A percentile compares a stretch with the other conserved stretches of the same genome.
Evolutionary conservation across 2,113 vertebrate species (phyloP).

Genomic region (Pyxicephalus adspersus): DNA sequence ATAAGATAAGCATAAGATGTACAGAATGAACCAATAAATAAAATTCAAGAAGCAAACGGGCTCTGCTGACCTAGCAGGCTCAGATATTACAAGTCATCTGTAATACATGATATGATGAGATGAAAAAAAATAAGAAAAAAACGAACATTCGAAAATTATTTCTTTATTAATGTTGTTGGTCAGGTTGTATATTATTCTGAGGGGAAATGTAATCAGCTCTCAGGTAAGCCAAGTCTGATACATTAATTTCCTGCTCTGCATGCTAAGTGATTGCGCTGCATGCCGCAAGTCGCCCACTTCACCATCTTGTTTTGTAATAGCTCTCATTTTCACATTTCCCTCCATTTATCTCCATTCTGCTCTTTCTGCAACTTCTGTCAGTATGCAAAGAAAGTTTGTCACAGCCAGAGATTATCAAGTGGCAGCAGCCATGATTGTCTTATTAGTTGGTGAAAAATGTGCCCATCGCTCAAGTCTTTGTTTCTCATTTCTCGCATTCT

Average conservation of each 20-base stretch:
- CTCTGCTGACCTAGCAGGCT: conserved; percentile 28
- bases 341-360: conserved; percentile 23
- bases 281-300: conserved; percentile 16
- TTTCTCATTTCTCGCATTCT: not conserved
- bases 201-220: conserved; percentile 42
- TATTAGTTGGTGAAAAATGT: not conserved
- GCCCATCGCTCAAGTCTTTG: not conserved
- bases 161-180: conserved; percentile 48
- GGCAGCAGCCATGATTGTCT: conserved; percentile 20
- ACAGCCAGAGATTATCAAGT: conserved; percentile 21
- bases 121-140: conserved; percentile 24
- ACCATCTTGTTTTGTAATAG: conserved; percentile 1
- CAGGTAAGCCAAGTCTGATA: conserved; percentile 24
- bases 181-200: conserved; percentile 35
- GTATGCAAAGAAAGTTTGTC: conserved; percentile 21
- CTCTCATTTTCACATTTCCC: not conserved
- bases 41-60: not conserved
- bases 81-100: conserved; percentile 29
- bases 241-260: conserved; percentile 45
- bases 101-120: conserved; percentile 25
- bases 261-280: conserved; percentile 40
- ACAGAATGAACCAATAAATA: conserved; percentile 11
- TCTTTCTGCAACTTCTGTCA: conserved; percentile 9
- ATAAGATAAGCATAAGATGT: not conserved
- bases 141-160: conserved; percentile 38